phyloP scores from a whole-genome alignment of 2,113 vertebrate genomes.

The Centrocercus urophasianus region DNA sequence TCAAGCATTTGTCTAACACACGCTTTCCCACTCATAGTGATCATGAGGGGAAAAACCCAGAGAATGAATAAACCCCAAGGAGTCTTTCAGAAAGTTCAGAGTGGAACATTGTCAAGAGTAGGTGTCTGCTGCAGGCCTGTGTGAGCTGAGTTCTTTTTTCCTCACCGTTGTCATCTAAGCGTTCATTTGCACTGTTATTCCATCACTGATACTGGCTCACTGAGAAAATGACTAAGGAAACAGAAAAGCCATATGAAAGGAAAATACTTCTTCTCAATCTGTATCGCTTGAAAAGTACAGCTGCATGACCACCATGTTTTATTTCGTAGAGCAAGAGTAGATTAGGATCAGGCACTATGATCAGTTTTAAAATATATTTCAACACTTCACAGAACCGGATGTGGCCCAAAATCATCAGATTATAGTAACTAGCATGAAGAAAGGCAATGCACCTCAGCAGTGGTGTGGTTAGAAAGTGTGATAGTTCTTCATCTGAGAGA shows the following conservation, averaged over 20 bases:
- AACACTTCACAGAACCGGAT: slow-evolving; percentile 32
- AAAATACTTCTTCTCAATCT: neutral
- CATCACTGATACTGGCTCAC: neutral
- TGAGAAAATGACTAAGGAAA: neutral
- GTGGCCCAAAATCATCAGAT: slow-evolving; percentile 29
- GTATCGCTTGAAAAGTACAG: neutral
- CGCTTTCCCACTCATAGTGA: neutral
- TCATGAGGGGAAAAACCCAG: neutral
- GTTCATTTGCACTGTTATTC: neutral
- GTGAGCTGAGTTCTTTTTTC: neutral
- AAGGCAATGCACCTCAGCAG: neutral
- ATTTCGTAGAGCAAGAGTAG: neutral
- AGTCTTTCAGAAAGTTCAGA: neutral
- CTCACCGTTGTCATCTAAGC: neutral
- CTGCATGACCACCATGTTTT: neutral
- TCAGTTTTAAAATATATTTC: neutral
- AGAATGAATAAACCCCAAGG: neutral
- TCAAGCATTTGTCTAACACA: neutral
- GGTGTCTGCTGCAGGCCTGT: neutral
- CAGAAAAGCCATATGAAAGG: neutral
- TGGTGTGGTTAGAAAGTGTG: slow-evolving; percentile 16
- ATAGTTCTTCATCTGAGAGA: neutral
- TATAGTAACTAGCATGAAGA: neutral
- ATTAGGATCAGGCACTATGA: neutral
- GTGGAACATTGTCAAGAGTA: neutral